Percentiles rank a stretch among this genome's conserved stretches.
Conservation (phyloP, 2,888 invertebrate genomes). For the Drosophila quinaria region DNA sequence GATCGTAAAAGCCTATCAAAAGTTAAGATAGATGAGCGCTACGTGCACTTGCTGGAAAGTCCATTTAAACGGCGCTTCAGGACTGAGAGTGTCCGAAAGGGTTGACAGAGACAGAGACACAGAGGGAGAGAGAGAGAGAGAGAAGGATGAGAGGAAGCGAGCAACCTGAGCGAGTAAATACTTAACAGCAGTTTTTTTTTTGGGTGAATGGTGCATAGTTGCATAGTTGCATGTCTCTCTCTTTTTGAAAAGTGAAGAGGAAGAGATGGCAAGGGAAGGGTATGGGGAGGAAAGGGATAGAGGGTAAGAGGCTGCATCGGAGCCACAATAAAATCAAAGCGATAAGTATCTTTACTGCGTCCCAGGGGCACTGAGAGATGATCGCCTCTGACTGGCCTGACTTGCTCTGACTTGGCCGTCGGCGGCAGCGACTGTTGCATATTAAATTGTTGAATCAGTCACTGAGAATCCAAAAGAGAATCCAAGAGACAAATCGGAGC, state of each 20-base stretch:
- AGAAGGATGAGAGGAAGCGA: slow-evolving; percentile 3
- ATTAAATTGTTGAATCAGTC: slow-evolving; percentile 83
- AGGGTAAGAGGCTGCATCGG: slow-evolving; percentile 53
- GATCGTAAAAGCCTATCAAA: slow-evolving; percentile 75
- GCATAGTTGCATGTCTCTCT: slow-evolving; percentile 69
- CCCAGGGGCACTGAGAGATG: slow-evolving; percentile 57
- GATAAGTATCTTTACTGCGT: slow-evolving; percentile 70
- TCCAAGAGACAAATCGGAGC: slow-evolving; percentile 80
- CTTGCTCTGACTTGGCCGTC: not conserved
- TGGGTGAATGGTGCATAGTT: slow-evolving; percentile 59
- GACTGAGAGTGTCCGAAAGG: slow-evolving; percentile 40
- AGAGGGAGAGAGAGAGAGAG: not conserved
- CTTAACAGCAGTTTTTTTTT: slow-evolving; percentile 9
- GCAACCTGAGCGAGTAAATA: slow-evolving; percentile 11
- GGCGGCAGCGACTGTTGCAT: slow-evolving; percentile 70
- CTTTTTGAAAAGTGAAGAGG: not conserved
- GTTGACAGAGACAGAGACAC: slow-evolving; percentile 19
- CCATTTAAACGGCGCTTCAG: slow-evolving; percentile 53
- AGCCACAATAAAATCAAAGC: slow-evolving; percentile 70
- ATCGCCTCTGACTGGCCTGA: slow-evolving; percentile 33
- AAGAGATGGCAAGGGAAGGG: not conserved
- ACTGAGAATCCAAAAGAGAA: slow-evolving; percentile 50
- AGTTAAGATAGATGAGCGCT: slow-evolving; percentile 70
- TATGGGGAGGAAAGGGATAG: slow-evolving; percentile 16
- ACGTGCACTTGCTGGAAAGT: slow-evolving; percentile 73